These are phyloP conservation scores for Drosophila pectinifera DNA, from an alignment of 1,140 invertebrate genomes.

Conservation along the genomic window DNA sequence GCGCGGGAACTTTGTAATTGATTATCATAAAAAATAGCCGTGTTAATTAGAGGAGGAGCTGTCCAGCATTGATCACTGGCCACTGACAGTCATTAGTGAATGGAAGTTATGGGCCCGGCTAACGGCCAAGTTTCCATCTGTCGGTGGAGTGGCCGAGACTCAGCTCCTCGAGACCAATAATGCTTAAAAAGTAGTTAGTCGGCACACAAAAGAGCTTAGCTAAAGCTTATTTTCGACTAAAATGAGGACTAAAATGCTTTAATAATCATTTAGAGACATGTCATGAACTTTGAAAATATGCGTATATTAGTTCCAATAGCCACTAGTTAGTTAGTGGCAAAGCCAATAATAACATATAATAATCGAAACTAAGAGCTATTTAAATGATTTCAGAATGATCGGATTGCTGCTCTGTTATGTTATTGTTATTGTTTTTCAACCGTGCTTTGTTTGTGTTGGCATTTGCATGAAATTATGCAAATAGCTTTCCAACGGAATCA, in stretches of 20 bases:
- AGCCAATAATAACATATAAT: not conserved
- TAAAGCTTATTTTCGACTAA: conserved; percentile 13
- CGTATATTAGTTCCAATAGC: too few species aligned
- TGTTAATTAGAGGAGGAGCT: conserved; percentile 63
- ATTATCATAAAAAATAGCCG: conserved; percentile 71
- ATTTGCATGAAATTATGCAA: conserved; percentile 7
- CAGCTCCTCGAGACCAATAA: conserved; percentile 5
- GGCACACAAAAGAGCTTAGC: conserved; percentile 11
- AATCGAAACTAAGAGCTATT: not conserved
- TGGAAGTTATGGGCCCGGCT: conserved; percentile 47
- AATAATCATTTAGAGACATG: not conserved
- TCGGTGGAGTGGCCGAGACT: not conserved
- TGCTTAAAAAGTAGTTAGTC: conserved; percentile 52
- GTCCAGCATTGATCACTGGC: conserved; percentile 53
- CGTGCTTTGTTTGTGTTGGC: too few species aligned
- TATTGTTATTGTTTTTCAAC: conserved; percentile 4
- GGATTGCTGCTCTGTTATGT: not conserved
- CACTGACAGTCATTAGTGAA: conserved; percentile 63
- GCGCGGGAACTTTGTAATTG: conserved; percentile 71
- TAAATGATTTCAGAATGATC: not conserved
- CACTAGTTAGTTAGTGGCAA: too few species aligned
- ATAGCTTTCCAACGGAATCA: conserved; percentile 1
- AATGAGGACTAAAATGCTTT: not conserved
- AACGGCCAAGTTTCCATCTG: conserved; percentile 64
- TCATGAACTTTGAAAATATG: not conserved